Conservation (phyloP, 2,888 invertebrate species). For the Caenorhabditis afra region DNA sequence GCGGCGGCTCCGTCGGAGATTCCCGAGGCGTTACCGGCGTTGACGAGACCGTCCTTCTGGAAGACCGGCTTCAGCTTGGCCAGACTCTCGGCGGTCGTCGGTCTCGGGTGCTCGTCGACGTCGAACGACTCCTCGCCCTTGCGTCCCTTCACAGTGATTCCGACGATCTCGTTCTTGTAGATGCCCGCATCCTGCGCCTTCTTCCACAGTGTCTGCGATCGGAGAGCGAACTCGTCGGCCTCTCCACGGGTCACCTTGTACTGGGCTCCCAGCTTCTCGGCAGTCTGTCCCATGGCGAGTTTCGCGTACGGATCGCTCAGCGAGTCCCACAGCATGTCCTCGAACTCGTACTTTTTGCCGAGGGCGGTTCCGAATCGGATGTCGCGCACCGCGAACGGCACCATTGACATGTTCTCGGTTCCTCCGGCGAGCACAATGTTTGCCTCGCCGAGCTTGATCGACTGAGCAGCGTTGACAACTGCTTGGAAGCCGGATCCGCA, state of each 20-base stretch:
- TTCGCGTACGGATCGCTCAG: constrained; percentile 92
- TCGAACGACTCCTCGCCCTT: constrained; percentile 87
- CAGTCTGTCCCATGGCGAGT: constrained; percentile 95
- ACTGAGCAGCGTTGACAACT: constrained; percentile 85
- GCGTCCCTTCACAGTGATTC: constrained; percentile 87
- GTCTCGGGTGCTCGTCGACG: constrained; percentile 92
- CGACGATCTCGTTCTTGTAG: constrained; percentile 92
- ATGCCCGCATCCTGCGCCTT: constrained; percentile 89
- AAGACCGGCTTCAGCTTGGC: constrained; percentile 86
- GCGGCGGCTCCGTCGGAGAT: constrained; percentile 98
- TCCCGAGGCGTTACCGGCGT: constrained; percentile 83
- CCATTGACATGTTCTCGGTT: constrained; percentile 92
- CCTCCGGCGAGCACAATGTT: constrained; percentile 81
- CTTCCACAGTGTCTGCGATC: constrained; percentile 91
- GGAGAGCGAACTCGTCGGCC: constrained; percentile 90
- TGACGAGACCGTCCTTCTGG: constrained; percentile 79
- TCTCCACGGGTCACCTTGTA: constrained; percentile 89
- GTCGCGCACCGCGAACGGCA: constrained; percentile 89
- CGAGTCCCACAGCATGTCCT: constrained; percentile 93
- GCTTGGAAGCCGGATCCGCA: constrained; percentile 99
- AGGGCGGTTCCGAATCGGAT: constrained; percentile 91
- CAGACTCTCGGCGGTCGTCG: constrained; percentile 90
- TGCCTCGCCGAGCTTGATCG: constrained; percentile 69
- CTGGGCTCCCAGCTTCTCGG: constrained; percentile 92
- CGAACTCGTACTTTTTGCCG: constrained; percentile 86